These are phyloP conservation scores for Rhincodon typus DNA, from an alignment of 2,797 vertebrate genomes.

Conservation along the genomic window DNA sequence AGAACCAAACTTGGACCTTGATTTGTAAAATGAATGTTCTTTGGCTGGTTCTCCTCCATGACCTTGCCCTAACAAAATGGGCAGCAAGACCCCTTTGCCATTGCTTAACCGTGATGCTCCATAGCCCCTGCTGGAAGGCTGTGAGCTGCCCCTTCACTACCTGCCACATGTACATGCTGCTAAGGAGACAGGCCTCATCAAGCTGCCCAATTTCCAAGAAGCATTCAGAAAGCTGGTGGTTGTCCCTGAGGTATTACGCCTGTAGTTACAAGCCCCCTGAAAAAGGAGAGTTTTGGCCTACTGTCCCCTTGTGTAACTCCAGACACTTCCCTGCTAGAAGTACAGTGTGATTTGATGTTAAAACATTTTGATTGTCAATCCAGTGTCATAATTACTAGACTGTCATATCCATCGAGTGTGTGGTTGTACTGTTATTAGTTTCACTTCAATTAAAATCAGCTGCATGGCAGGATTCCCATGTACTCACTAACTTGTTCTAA, in stretches of 20 bases:
- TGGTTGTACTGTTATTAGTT: not conserved
- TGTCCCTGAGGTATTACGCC: not conserved
- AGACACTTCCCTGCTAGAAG: not conserved
- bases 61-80: not conserved
- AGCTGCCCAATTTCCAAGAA: not conserved
- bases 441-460: not conserved
- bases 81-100: not conserved
- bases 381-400: not conserved
- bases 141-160: not conserved
- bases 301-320: not conserved
- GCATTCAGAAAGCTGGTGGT: not conserved
- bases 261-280: not conserved
- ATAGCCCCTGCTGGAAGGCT: not conserved
- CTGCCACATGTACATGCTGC: not conserved
- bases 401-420: not conserved
- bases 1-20: not conserved
- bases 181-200: not conserved
- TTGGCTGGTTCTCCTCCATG: not conserved
- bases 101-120: not conserved
- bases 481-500: not conserved
- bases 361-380: not conserved
- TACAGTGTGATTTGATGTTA: not conserved
- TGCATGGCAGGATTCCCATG: not conserved
- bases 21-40: not conserved
- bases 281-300: not conserved